Evolutionary conservation across 1,140 invertebrate genomes (phyloP).

Genomic region (Spodoptera frugiperda): DNA sequence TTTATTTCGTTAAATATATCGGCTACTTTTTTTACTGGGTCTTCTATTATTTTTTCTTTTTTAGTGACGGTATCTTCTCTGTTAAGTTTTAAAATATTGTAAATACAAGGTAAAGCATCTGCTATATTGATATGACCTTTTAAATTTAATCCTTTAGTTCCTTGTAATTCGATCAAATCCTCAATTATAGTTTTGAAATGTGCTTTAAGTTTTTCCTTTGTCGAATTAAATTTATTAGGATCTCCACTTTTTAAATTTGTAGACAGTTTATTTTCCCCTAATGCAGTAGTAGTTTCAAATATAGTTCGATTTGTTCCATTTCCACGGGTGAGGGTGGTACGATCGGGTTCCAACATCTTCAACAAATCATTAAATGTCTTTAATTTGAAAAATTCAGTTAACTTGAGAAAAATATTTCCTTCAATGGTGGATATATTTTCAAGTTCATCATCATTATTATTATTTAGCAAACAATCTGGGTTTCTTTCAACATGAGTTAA

Average conservation of each 20-base stretch:
- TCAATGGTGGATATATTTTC: constrained; percentile 55
- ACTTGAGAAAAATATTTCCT: constrained; percentile 72
- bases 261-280: not conserved
- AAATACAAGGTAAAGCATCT: constrained; percentile 74
- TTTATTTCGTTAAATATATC: constrained; percentile 67
- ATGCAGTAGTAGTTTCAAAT: constrained; percentile 19
- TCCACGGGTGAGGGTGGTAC: not conserved
- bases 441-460: constrained; percentile 48
- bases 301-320: constrained; percentile 34
- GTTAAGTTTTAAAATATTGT: constrained; percentile 66
- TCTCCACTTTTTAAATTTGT: not conserved
- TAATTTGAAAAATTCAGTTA: constrained; percentile 77
- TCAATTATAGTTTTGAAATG: constrained; percentile 74
- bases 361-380: constrained; percentile 72
- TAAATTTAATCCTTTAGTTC: constrained; percentile 53
- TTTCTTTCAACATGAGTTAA: constrained; percentile 69
- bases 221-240: constrained; percentile 46
- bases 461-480: constrained; percentile 64
- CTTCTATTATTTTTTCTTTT: constrained; percentile 10
- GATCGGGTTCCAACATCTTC: constrained; percentile 56
- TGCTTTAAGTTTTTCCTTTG: constrained; percentile 71
- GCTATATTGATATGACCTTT: constrained; percentile 64
- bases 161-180: constrained; percentile 73
- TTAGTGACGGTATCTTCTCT: constrained; percentile 45
- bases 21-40: constrained; percentile 63